Evolutionary conservation across 2,797 vertebrate species (phyloP).

Genomic region (Melopsittacus undulatus): DNA sequence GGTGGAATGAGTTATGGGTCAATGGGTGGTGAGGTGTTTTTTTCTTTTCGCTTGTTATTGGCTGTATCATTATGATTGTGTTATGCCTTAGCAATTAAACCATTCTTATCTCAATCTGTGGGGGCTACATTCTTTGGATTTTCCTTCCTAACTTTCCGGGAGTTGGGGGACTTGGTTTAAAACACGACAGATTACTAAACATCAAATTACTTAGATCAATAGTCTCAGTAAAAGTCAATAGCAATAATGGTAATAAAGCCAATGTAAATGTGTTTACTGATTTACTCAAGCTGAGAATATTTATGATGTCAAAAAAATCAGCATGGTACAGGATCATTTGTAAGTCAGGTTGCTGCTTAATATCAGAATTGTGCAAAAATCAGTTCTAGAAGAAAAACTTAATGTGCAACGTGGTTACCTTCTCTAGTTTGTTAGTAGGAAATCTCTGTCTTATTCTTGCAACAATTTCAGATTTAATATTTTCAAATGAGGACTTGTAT

Average conservation of each 20-base stretch:
- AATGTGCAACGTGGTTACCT: not conserved
- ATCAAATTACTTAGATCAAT: conserved; percentile 5
- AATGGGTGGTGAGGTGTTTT: no score
- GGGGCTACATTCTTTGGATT: no score
- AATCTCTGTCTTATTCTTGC: not conserved
- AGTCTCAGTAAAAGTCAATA: not conserved
- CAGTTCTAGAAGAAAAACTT: not conserved
- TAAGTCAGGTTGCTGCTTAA: not conserved
- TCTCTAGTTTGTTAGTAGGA: not conserved
- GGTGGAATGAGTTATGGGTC: no score
- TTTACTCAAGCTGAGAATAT: not conserved
- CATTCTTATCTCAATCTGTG: no score
- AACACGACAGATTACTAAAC: no score
- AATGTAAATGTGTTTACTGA: not conserved
- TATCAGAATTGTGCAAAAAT: not conserved
- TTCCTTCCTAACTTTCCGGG: no score
- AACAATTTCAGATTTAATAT: not conserved
- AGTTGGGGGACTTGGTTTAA: no score
- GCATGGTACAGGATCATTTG: not conserved
- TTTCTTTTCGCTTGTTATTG: no score
- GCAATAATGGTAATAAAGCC: not conserved
- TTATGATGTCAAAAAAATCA: not conserved
- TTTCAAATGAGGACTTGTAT: not conserved
- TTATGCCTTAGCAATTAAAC: no score
- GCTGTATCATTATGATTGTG: no score